Evolutionary conservation across 2,113 vertebrate species (phyloP).

Genomic region (Steatornis caripensis): DNA sequence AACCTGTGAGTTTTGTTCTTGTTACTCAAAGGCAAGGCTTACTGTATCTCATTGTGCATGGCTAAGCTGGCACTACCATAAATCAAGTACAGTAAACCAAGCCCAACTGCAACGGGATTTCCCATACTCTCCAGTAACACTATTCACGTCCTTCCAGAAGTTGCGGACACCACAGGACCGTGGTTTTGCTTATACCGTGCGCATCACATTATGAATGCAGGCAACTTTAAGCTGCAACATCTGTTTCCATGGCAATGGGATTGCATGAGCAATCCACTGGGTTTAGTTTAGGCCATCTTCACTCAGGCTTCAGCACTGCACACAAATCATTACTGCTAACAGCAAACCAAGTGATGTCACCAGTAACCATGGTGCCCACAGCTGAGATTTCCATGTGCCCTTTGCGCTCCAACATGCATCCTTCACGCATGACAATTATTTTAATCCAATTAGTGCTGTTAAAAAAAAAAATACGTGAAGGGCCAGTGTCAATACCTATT

Average conservation of each 20-base stretch:
- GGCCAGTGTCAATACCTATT: neutral
- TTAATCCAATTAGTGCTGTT: conserved; percentile 48
- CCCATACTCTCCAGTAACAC: neutral
- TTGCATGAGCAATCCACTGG: neutral
- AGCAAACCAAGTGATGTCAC: conserved; percentile 74
- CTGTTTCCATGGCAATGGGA: conserved; percentile 64
- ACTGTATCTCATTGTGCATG: accelerated
- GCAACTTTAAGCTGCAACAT: conserved; percentile 14
- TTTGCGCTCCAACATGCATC: conserved; percentile 40
- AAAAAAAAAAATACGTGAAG: neutral
- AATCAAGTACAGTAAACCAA: neutral
- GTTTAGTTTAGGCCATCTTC: conserved; percentile 57
- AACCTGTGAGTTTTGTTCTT: neutral
- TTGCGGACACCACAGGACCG: neutral
- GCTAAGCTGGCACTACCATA: too few species aligned
- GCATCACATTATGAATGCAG: neutral
- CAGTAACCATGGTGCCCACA: conserved; percentile 74
- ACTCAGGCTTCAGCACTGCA: conserved; percentile 59
- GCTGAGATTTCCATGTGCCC: conserved; percentile 15
- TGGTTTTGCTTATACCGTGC: neutral
- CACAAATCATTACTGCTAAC: conserved; percentile 63
- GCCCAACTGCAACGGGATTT: neutral
- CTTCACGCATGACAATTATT: conserved; percentile 37
- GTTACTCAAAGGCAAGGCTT: neutral
- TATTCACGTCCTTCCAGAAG: neutral